Evolutionary conservation across 1,140 invertebrate genomes (phyloP).

Genomic region (Lepidurus couesii): DNA sequence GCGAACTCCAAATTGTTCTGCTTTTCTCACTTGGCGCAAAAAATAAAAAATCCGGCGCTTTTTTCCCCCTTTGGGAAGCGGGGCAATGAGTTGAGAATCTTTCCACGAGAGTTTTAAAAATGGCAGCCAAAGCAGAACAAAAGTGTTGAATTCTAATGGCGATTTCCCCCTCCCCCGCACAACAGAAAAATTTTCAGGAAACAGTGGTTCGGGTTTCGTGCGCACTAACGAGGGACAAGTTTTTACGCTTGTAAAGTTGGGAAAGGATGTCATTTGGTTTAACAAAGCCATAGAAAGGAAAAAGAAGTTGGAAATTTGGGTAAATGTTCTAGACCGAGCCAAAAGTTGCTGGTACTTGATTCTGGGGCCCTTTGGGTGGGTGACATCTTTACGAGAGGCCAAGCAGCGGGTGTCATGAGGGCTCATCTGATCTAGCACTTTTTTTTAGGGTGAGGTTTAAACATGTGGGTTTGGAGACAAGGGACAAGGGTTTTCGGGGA

Average conservation of each 20-base stretch:
- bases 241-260: neutral
- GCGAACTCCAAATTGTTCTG: too few relatives aligned
- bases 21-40: too few relatives aligned
- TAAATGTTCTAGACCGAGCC: neutral
- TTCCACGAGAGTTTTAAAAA: neutral
- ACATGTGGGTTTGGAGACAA: neutral
- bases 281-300: neutral
- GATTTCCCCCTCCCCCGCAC: too few relatives aligned
- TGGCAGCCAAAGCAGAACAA: neutral
- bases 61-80: too few relatives aligned
- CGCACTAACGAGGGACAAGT: neutral
- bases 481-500: neutral
- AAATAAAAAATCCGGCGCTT: too few relatives aligned
- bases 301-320: neutral
- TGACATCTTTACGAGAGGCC: slow-evolving; percentile 18
- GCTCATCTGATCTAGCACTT: neutral
- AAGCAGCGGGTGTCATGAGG: slow-evolving; percentile 16
- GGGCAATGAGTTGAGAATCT: neutral
- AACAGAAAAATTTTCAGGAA: neutral
- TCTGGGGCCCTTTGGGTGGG: neutral
- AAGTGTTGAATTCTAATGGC: neutral
- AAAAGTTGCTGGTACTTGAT: slow-evolving; percentile 3
- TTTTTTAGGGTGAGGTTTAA: neutral
- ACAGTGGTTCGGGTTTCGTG: neutral
- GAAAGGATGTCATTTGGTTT: neutral